Evolutionary conservation across 2,888 invertebrate species (phyloP).

Genomic region (Linnaemya tessellans): DNA sequence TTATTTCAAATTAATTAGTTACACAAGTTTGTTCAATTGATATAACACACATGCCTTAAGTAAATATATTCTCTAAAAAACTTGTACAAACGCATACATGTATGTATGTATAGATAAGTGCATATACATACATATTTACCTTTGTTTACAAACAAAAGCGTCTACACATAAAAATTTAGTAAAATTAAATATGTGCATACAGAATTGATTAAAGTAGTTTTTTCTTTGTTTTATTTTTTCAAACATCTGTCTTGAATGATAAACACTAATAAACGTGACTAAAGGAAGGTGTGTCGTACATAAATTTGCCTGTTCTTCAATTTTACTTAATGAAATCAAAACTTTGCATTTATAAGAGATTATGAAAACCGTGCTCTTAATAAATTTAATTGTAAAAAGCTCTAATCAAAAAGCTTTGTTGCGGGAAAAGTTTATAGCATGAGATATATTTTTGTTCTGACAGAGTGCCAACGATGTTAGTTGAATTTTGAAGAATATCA

Average conservation of each 20-base stretch:
- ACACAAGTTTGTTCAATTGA: no score
- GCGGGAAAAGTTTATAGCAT: slow-evolving; percentile 6
- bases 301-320: neutral
- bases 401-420: neutral
- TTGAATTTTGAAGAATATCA: neutral
- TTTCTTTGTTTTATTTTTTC: no score
- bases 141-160: no score
- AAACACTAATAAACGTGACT: neutral
- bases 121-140: no score
- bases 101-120: no score
- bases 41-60: no score
- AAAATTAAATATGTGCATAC: neutral
- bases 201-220: no score
- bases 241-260: no score
- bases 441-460: slow-evolving; percentile 10
- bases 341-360: no score
- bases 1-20: no score
- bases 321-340: neutral
- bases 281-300: slow-evolving; percentile 5
- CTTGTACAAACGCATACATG: no score
- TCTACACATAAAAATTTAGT: neutral
- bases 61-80: no score
- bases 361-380: neutral
- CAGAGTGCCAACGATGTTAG: neutral
- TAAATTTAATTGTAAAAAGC: neutral